Evolutionary conservation across 2,888 invertebrate species (phyloP), one percentile per base, ranked within the genome.

Genomic region (Eustalomyia histrio): DNA sequence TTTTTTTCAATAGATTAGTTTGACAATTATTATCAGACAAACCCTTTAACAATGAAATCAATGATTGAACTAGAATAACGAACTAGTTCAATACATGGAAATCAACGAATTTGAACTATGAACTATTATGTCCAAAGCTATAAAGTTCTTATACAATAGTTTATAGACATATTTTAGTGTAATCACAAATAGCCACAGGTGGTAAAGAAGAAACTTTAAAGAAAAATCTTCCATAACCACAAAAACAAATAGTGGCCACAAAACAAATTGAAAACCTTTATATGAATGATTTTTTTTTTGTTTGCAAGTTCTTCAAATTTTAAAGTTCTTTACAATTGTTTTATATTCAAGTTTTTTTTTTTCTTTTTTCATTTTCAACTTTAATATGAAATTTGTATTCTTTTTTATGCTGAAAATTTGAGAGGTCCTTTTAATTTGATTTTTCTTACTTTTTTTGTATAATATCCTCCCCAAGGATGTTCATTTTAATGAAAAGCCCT

Each of bases 151-250:
- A 39, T n/a, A n/a, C n/a, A 10, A 55, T 79, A 76, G 76, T 80
- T 83, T 81, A 83, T 83, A 86, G 24, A 84, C 84, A 86, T 86
- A 88, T 87, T 87, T 87, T 86, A 85, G 85, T 84, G 88, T 86
- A 88, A 88, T 88, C 89, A 89, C 88, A 85, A 85, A 85, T 84
- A 87, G 88, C 88, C 89, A 88, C 89, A 89, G 88, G 88, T 87
- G 89, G 89, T 87, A 87, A n/a, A 57, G 33, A 2, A 58, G 21
- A 65, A 57, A 29, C n/a, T 47, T 47, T 14, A 39, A 39, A 39
- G 12, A 12, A 39, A 35, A 39, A 39, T 12, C 39, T 7, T 29
- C 39, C 12, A 12, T 1, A 47, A n/a, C n/a, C 1, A 47, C 43
- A 14, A 47, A 3, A 47, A 47, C 14, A 47, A 47, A n/a, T 47